Evolutionary conservation across 2,888 invertebrate species (phyloP).

Genomic region (Pachliopta kotzebuea): DNA sequence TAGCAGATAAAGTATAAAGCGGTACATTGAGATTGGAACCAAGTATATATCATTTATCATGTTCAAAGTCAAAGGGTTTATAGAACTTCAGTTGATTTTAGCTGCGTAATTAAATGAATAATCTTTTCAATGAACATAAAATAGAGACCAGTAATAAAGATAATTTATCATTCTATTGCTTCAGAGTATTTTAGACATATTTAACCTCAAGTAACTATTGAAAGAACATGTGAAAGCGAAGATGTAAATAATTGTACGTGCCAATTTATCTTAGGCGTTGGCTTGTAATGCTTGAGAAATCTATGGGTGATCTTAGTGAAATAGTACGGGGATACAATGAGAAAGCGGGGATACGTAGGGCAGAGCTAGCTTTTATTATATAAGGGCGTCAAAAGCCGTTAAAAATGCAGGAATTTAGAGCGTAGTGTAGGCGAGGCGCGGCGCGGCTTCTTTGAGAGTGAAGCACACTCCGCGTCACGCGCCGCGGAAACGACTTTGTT

Average conservation of each 20-base stretch:
- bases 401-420: slow-evolving; percentile 34
- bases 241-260: neutral
- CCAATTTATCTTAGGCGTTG: too few relatives aligned
- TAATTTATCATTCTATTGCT: too few relatives aligned
- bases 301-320: neutral
- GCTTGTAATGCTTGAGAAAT: neutral
- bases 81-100: slow-evolving; percentile 8
- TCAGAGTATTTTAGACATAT: too few relatives aligned
- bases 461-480: slow-evolving; percentile 44
- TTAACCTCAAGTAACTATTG: too few relatives aligned
- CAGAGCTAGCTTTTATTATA: slow-evolving; percentile 23
- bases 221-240: too few relatives aligned
- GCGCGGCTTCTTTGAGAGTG: slow-evolving; percentile 41
- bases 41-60: slow-evolving; percentile 18
- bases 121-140: neutral
- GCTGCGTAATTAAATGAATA: neutral
- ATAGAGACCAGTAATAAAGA: too few relatives aligned
- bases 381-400: slow-evolving; percentile 29
- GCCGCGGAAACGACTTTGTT: slow-evolving; percentile 37
- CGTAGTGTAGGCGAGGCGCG: slow-evolving; percentile 31
- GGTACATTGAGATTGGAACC: slow-evolving; percentile 14
- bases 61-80: slow-evolving; percentile 25
- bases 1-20: slow-evolving; percentile 9
- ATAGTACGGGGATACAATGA: neutral
- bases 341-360: slow-evolving; percentile 12